Evolutionary conservation across 2,797 vertebrate genomes (phyloP).

Genomic region (Morelia viridis): DNA sequence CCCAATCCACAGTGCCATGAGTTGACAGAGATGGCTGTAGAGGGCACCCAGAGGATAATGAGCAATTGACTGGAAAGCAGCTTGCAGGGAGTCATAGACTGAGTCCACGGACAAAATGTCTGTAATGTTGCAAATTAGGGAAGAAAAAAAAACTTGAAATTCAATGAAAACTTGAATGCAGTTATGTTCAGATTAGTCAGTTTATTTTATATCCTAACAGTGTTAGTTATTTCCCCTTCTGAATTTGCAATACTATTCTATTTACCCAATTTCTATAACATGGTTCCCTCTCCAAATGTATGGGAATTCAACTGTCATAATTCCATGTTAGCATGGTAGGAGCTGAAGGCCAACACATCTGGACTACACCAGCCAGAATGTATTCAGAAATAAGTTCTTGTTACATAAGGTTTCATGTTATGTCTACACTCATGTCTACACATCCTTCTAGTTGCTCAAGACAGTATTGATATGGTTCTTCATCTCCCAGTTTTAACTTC

Average conservation of each 20-base stretch:
- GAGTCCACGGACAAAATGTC: slow-evolving; percentile 75
- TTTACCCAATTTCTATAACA: neutral
- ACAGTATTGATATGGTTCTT: neutral
- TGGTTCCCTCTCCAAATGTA: neutral
- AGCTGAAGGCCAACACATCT: neutral
- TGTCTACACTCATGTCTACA: neutral
- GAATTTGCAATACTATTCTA: neutral
- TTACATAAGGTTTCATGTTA: neutral
- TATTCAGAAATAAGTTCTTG: neutral
- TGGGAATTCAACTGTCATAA: neutral
- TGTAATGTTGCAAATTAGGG: slow-evolving; percentile 44
- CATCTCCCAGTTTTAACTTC: neutral
- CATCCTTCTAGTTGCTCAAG: neutral
- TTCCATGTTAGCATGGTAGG: neutral
- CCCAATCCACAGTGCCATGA: slow-evolving; percentile 81
- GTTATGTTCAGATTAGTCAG: neutral
- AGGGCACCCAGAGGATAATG: slow-evolving; percentile 83
- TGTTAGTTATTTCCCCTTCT: neutral
- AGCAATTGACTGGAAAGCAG: slow-evolving; percentile 78
- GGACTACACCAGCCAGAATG: neutral
- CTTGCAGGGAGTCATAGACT: slow-evolving; percentile 71
- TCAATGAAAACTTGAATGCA: neutral
- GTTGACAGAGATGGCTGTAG: slow-evolving; percentile 78
- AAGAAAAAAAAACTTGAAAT: neutral
- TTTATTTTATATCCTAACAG: neutral